Evolutionary conservation across 2,888 invertebrate species (phyloP), one percentile per base, ranked within the genome.

Genomic region (Muscina levida): DNA sequence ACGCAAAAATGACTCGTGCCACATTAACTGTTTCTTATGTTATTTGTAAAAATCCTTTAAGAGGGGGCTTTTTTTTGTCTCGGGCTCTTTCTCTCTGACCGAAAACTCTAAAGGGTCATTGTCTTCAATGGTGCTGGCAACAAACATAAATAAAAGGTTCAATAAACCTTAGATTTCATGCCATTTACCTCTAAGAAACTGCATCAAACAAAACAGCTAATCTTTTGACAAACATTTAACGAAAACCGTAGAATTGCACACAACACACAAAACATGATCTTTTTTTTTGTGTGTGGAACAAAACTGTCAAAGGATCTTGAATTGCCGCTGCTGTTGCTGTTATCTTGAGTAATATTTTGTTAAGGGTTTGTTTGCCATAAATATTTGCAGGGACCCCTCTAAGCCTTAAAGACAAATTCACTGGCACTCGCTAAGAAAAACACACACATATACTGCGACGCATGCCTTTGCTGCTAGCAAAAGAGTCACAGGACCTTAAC

Each of bases 141-240:
- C 42, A 17, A 56, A 46, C 53, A 73, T 51, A 57, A 46, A 48
- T n/a, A 74, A 67, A 62, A 51, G 53, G 82, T 82, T 76, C 82
- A 79, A 82, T 56, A 82, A 79, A 82, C 82, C 76, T 76, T 78
- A 62, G 75, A 81, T 77, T 73, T 77, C 72, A 81, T 77, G 57
- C 22, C 48, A 72, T 62, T 77, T 62, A 77, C 71, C 72, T 11
- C 62, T 62, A 73, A 48, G 31, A 15, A 42, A 65, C 46, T 66
- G 42, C 17, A 44, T 26, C 48, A 26, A 10, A 72, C 59, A 59
- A 17, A 77, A 77, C 80, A 56, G 80, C 77, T 80, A 80, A 77
- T 80, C 80, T 73, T 77, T 80, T 80, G 80, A 80, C 71, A 80
- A 80, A 71, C 70, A 62, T 62, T 62, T 62, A 62, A 10, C 76